These are phyloP conservation scores for Trachymyrmex septentrionalis DNA, from an alignment of 1,140 invertebrate genomes.

Conservation along the genomic window DNA sequence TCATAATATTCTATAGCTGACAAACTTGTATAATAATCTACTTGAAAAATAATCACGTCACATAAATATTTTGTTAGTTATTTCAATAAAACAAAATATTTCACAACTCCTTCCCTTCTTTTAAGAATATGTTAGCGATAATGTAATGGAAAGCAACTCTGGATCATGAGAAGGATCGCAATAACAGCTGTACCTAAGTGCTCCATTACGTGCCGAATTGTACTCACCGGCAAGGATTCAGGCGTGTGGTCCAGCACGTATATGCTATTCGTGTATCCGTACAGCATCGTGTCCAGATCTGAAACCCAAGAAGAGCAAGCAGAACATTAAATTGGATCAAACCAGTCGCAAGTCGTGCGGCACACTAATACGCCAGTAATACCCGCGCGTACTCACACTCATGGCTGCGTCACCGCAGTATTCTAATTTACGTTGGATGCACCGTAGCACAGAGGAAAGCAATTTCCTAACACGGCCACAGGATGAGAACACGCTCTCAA, in stretches of 20 bases:
- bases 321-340: conserved; percentile 74
- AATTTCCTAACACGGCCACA: conserved; percentile 52
- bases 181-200: conserved; percentile 59
- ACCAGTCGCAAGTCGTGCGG: conserved; percentile 49
- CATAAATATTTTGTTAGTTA: no score
- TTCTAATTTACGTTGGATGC: conserved; percentile 61
- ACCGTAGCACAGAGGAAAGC: conserved; percentile 1
- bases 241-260: conserved; percentile 85
- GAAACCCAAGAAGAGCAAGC: conserved; percentile 76
- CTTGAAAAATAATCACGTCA: no score
- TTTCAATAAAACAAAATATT: no score
- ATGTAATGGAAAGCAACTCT: conserved; percentile 22
- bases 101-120: no score
- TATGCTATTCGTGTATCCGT: conserved; percentile 85
- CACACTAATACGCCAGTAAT: conserved; percentile 61
- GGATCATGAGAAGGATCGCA: not conserved
- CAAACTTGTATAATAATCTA: no score
- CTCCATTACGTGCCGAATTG: conserved; percentile 43
- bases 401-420: conserved; percentile 33
- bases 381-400: conserved; percentile 22
- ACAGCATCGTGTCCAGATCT: conserved; percentile 85
- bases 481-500: conserved; percentile 34
- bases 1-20: no score
- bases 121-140: no score
- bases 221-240: conserved; percentile 84